Evolutionary conservation across 2,797 vertebrate species (phyloP).

Genomic region (Spondyliosoma cantharus): DNA sequence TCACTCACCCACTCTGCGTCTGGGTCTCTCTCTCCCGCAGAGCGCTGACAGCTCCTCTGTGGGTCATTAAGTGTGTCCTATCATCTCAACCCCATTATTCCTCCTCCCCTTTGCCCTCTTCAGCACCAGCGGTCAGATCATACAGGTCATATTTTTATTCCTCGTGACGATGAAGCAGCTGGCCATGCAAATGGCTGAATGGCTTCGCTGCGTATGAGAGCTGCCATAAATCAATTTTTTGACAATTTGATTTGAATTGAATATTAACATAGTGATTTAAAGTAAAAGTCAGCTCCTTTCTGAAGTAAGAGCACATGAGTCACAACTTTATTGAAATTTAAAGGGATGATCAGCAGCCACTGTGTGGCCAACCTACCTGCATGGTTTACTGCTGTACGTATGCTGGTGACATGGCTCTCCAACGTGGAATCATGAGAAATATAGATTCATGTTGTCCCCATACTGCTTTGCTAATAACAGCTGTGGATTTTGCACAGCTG

Average conservation of each 20-base stretch:
- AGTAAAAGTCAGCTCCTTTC: background rate
- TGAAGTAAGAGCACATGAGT: conserved; percentile 7
- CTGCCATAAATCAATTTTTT: conserved; percentile 19
- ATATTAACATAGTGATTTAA: conserved; percentile 30
- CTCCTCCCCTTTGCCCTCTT: conserved; percentile 65
- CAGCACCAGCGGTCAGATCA: conserved; percentile 38
- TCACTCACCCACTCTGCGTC: conserved; percentile 47
- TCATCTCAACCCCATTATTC: conserved; percentile 67
- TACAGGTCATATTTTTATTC: conserved; percentile 59
- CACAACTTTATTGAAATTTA: conserved; percentile 12
- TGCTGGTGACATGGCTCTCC: too few species aligned
- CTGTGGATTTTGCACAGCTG: too few species aligned
- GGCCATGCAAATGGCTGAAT: conserved; percentile 25
- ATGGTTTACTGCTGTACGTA: too few species aligned
- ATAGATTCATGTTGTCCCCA: too few species aligned
- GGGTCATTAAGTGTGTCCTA: conserved; percentile 64
- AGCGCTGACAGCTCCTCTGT: conserved; percentile 62
- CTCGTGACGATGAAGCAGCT: conserved; percentile 23
- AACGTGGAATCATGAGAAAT: too few species aligned
- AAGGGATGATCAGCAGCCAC: background rate
- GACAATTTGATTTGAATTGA: background rate
- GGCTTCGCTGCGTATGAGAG: conserved; percentile 21
- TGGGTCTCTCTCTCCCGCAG: conserved; percentile 14
- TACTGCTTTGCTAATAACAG: too few species aligned
- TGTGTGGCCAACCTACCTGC: too few species aligned